Conservation (phyloP, 1,140 invertebrate species). For the Lepidurus packardi region DNA sequence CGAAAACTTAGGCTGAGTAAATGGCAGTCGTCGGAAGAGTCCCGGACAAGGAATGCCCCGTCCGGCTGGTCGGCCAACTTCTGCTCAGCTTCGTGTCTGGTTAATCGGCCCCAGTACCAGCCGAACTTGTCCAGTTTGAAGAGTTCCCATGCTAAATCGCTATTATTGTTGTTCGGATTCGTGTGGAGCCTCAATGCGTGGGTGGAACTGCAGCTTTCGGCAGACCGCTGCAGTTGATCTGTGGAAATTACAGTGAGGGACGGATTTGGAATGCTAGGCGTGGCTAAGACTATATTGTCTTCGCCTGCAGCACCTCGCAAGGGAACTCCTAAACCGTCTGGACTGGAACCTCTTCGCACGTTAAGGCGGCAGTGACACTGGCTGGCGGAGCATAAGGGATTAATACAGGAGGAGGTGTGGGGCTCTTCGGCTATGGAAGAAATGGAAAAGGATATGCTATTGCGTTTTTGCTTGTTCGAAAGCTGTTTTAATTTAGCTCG, state of each 20-base stretch:
- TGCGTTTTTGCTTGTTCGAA: conserved; percentile 11
- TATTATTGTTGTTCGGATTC: neutral
- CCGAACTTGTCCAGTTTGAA: conserved; percentile 56
- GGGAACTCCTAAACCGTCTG: neutral
- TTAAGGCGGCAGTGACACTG: conserved; percentile 22
- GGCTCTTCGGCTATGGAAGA: conserved; percentile 25
- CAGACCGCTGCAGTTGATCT: neutral
- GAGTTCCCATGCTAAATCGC: conserved; percentile 47
- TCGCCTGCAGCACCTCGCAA: neutral
- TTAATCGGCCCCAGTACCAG: conserved; percentile 63
- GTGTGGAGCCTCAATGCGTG: neutral
- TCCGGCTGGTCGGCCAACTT: conserved; percentile 63
- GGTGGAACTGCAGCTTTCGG: neutral
- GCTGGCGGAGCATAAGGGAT: neutral
- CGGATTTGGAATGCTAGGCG: neutral
- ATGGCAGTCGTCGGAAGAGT: conserved; percentile 65
- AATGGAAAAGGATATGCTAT: conserved; percentile 28
- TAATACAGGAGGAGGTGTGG: neutral
- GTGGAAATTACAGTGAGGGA: neutral
- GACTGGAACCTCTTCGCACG: conserved; percentile 44
- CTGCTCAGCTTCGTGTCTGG: conserved; percentile 55
- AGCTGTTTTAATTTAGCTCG: conserved; percentile 21
- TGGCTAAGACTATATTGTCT: neutral
- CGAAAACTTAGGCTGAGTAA: conserved; percentile 66
- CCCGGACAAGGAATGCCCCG: conserved; percentile 69